phyloP scores from a whole-genome alignment of 2,888 invertebrate species.

The Lasius fuliginosus region DNA sequence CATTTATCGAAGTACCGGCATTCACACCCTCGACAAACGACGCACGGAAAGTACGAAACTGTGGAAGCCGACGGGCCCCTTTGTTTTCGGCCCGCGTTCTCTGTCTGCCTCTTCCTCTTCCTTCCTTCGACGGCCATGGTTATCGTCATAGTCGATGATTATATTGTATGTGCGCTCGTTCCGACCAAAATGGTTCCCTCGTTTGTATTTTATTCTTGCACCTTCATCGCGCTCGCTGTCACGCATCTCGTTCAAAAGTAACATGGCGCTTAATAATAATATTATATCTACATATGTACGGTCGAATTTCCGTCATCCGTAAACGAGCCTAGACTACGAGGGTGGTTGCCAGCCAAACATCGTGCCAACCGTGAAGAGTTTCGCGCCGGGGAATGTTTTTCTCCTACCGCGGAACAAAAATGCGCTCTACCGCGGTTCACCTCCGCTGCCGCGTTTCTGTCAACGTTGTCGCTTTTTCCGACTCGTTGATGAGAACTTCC shows the following conservation, averaged over 20 bases:
- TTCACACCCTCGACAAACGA: constrained; percentile 70
- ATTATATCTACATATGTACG: constrained; percentile 62
- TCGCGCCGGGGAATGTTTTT: constrained; percentile 57
- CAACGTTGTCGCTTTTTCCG: constrained; percentile 41
- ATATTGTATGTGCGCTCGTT: constrained; percentile 50
- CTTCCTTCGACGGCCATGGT: constrained; percentile 1
- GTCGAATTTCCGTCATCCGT: constrained; percentile 8
- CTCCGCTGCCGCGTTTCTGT: constrained; percentile 34
- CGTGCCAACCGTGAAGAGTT: constrained; percentile 53
- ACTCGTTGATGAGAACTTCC: constrained; percentile 39
- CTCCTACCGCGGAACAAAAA: constrained; percentile 63
- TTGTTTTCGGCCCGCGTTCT: constrained; percentile 56
- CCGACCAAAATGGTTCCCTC: constrained; percentile 58
- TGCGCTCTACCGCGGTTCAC: constrained; percentile 41
- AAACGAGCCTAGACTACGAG: constrained; percentile 22
- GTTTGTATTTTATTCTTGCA: constrained; percentile 65
- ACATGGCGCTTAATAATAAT: constrained; percentile 65
- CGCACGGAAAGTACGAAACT: constrained; percentile 55
- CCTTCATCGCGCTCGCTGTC: background rate
- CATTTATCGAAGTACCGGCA: constrained; percentile 71
- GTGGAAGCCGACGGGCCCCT: constrained; percentile 63
- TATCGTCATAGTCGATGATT: constrained; percentile 23
- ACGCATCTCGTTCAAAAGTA: constrained; percentile 60
- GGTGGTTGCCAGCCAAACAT: constrained; percentile 47
- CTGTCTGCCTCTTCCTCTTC: constrained; percentile 25